These are phyloP conservation scores for Syncerus caffer DNA, from an alignment of 2,797 vertebrate species.

Conservation along the genomic window DNA sequence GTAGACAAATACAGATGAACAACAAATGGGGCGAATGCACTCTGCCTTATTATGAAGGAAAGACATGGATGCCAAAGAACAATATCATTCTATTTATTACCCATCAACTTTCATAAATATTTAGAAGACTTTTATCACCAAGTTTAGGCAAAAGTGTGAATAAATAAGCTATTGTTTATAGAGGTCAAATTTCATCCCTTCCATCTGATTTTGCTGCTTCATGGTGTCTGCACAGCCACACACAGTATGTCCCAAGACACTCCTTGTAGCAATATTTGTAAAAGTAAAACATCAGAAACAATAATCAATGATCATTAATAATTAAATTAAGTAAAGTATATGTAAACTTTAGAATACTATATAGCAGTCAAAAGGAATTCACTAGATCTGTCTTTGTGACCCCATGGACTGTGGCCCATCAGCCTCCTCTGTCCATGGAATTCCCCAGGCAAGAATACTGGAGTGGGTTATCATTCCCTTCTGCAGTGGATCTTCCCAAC, in stretches of 20 bases:
- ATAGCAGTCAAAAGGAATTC: background rate
- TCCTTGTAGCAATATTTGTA: background rate
- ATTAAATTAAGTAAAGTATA: background rate
- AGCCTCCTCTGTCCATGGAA: background rate
- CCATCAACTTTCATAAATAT: background rate
- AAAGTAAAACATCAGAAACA: background rate
- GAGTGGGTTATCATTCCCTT: background rate
- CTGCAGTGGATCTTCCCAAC: background rate
- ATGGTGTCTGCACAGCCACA: background rate
- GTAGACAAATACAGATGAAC: background rate
- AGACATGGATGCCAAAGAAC: background rate
- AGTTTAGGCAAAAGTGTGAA: background rate
- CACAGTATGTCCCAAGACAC: background rate
- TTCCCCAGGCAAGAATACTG: background rate
- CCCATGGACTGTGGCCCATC: background rate
- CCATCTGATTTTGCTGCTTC: background rate
- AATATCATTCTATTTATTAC: background rate
- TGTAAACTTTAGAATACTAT: background rate
- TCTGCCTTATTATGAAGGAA: background rate
- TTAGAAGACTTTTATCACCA: background rate
- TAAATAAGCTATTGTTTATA: background rate
- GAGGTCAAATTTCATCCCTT: background rate
- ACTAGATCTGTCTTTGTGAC: background rate
- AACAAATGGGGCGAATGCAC: background rate
- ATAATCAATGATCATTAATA: background rate